Evolutionary conservation across 2,797 vertebrate genomes (phyloP).

Genomic region (Clarias fuscus): DNA sequence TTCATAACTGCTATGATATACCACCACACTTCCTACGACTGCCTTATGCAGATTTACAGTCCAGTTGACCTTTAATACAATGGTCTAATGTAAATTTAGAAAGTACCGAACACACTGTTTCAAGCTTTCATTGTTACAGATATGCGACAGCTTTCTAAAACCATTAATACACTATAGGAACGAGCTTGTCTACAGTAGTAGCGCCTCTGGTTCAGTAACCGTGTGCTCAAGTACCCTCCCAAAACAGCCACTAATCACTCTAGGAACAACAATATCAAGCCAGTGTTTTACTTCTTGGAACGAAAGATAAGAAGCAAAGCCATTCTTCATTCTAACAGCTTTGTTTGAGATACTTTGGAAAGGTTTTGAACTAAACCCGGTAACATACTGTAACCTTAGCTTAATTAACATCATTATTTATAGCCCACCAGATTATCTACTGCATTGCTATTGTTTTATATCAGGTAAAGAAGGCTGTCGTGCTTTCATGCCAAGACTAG

Average conservation of each 20-base stretch:
- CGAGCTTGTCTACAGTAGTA: neutral
- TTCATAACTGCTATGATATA: neutral
- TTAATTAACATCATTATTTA: neutral
- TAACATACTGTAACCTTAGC: neutral
- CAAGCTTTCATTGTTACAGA: neutral
- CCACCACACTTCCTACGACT: neutral
- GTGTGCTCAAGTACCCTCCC: neutral
- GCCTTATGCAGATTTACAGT: constrained; percentile 7
- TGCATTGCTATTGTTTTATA: neutral
- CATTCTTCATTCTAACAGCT: constrained; percentile 50
- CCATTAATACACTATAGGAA: neutral
- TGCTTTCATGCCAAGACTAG: neutral
- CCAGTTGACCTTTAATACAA: constrained; percentile 17
- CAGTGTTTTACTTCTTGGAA: constrained; percentile 40
- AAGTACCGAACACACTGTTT: neutral
- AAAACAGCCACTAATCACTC: constrained; percentile 14
- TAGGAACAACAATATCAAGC: constrained; percentile 39
- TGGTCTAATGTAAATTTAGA: constrained; percentile 22
- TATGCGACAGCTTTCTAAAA: neutral
- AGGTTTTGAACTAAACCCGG: neutral
- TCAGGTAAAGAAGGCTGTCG: neutral
- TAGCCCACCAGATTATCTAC: neutral
- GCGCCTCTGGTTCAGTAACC: neutral
- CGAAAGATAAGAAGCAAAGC: constrained; percentile 49
- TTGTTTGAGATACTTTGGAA: constrained; percentile 12